These are phyloP conservation scores for Chironomus tentans DNA, from an alignment of 2,888 invertebrate species.

Conservation along the genomic window DNA sequence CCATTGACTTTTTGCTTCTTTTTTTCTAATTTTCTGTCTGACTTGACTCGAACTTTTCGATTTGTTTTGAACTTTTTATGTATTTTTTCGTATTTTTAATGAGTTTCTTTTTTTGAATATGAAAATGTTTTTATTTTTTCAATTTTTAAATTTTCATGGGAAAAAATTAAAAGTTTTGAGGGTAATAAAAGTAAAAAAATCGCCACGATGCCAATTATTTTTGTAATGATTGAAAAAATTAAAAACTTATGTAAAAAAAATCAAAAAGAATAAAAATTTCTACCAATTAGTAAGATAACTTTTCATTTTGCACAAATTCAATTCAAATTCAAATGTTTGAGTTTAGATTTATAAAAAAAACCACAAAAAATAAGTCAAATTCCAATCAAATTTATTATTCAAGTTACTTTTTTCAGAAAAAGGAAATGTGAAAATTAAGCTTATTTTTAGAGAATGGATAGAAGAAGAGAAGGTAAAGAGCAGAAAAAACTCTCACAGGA, in stretches of 20 bases:
- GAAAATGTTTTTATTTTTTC: too few species aligned
- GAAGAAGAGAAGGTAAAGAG: too few species aligned
- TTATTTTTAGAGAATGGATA: too few species aligned
- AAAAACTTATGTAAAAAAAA: not conserved
- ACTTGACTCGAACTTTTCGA: conserved; percentile 17
- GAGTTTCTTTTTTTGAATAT: not conserved
- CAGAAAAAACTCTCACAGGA: too few species aligned
- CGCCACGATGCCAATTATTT: not conserved
- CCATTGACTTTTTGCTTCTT: not conserved
- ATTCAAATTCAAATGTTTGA: not conserved
- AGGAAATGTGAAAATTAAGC: too few species aligned
- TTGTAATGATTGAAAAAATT: not conserved
- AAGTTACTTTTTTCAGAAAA: too few species aligned
- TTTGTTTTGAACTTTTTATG: conserved; percentile 3
- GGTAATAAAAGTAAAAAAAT: not conserved
- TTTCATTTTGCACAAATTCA: not conserved
- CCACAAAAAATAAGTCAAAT: not conserved
- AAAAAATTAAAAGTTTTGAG: not conserved
- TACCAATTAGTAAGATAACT: not conserved
- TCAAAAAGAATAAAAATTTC: not conserved
- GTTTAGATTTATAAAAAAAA: not conserved
- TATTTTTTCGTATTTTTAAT: not conserved
- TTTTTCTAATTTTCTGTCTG: conserved; percentile 6
- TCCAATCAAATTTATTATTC: too few species aligned
- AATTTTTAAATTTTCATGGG: not conserved